Evolutionary conservation across 1,140 invertebrate species (phyloP), one percentile per base, ranked within the genome.

Genomic region (Homalodisca vitripennis): DNA sequence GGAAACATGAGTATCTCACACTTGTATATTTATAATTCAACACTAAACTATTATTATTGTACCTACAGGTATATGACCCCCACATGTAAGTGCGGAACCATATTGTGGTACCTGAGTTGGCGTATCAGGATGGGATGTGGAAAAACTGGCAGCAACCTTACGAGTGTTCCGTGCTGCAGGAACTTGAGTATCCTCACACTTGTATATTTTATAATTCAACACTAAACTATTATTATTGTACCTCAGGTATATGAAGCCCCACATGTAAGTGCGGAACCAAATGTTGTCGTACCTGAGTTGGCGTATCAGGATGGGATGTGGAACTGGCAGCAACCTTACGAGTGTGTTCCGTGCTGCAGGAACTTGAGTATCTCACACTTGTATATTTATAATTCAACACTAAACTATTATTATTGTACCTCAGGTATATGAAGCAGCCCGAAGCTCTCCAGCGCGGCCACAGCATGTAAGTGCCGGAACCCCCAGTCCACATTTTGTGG

Each of bases 71-170:
- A 99, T 73, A 99, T 98, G 26, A 99, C 94, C 98, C 98, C 97
- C 97, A 99, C 89, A 99, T 96, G 78, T 99, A 99, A 1, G 97
- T 99, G 64, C 97, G 84, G 82, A 99, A 99, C 98, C 98, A 99
- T 76, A 97, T 94, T 13, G 97, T 97, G 1, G 98, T 99, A 32
- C 96, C 97, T 53, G 90, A 88, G 82, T 99, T 99, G 14, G 97
- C 95, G 82, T 99, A 97, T 83, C n/a, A n/a, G n/a, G n/a, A n/a
- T n/a, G n/a, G n/a, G n/a, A n/a, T n/a, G n/a, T n/a, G n/a, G n/a
- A n/a, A 82, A 99, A 99, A n/a, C n/a, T n/a, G n/a, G n/a, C n/a
- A n/a, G n/a, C n/a, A n/a, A n/a, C n/a, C n/a, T n/a, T n/a, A n/a
- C n/a, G n/a, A n/a, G 82, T 0, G 98, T 99, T 64, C 98, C 98